Base-by-base conservation (phyloP, 2,888 invertebrate genomes). In the Tachina grossa region DNA sequence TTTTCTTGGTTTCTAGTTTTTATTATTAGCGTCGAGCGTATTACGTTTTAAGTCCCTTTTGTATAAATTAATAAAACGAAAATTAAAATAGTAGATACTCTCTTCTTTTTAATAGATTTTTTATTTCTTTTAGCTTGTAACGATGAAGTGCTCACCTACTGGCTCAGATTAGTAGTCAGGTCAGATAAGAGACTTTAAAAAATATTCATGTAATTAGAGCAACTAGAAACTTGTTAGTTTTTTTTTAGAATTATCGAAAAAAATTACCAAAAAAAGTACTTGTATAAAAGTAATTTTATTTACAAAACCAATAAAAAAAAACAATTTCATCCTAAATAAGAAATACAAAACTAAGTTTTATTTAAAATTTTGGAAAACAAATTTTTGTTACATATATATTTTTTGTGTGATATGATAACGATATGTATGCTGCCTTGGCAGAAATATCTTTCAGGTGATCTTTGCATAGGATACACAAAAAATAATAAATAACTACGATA, bases 1-100 rank as follows among this genome's bases (percentile, higher is more conserved):
- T 76, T 85, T 79, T 71, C 83, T 76, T 83, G 83, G 79, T 72
- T 85, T 79, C 85, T 83, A 85, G 76, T 68, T 72, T 66, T 80
- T 72, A 75, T 83, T 83, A 76, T 61, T 72, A 72, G 59, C 47
- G 63, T 39, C 51, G 59, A 78, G 22, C 85, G 85, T 85, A 85
- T 83, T 85, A 83, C 85, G 85, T 76, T 85, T 71, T 83, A 75
- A 79, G 65, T 75, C 41, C 51, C 51, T 63, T 79, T 79, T 85
- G 83, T 83, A 77, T 77, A 83, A 71, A 85, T 79, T 19, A 79
- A 72, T 53, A 49, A 82, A 55, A 11, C 31, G 45, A 57, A 61
- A 19, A 57, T 81, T 69, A 69, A 68, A 84, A 77, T 77, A 78
- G 51, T 74, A 68, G n/a, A 51, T 61, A 22, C 41, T 53, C n/a